Base-by-base conservation (phyloP, 2,113 vertebrate species). In the Labrus mixtus region DNA sequence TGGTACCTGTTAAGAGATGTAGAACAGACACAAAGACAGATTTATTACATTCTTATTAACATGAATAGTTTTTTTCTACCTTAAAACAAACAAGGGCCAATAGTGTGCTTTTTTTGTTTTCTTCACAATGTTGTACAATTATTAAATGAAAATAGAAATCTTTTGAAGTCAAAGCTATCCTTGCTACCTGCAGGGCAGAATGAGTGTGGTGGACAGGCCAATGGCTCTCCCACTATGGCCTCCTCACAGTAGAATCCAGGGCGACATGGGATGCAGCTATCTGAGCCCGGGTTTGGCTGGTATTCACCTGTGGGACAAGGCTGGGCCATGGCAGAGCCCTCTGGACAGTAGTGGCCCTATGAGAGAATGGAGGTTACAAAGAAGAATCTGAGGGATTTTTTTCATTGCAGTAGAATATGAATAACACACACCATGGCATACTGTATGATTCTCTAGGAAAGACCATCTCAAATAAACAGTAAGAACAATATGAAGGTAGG, bases 241-340 rank as follows among this genome's bases (percentile, higher is more conserved):
- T 96, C 93, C 20, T 96, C 95, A 79, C 97, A 98, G 91, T 96
- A 97, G 88, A 94, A 97, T 8, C 97, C 97, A 51, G 96, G 91
- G 16, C 92, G 95, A 76, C 97, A 98, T 0, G 91, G 93, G 46
- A 97, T 72, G 63, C 96, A 99, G 82, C 75, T 79, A 0, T 94
- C 91, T 17, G 95, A 96, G 58, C 95, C 96, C 0, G 55, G 55
- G 68, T 95, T 95, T 0, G 97, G 95, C 82, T 98, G 98, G 87
- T 96, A 97, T 65, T 95, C 83, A 50, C 97, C 97, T 0, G 86
- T 92, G 19, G 90, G 95, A 79, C 98, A 98, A 0, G 93, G 94
- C 10, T 79, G 58, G 4, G 97, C 95, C 39, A 91, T 29, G 19
- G 93, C 83, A 70, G 96, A 89, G 8, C 96, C 96, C 7, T 85